Percentiles rank a stretch among this genome's conserved stretches.
Evolutionary conservation across 1,140 invertebrate genomes (phyloP).

Genomic region (Drosophila prosaltans): DNA sequence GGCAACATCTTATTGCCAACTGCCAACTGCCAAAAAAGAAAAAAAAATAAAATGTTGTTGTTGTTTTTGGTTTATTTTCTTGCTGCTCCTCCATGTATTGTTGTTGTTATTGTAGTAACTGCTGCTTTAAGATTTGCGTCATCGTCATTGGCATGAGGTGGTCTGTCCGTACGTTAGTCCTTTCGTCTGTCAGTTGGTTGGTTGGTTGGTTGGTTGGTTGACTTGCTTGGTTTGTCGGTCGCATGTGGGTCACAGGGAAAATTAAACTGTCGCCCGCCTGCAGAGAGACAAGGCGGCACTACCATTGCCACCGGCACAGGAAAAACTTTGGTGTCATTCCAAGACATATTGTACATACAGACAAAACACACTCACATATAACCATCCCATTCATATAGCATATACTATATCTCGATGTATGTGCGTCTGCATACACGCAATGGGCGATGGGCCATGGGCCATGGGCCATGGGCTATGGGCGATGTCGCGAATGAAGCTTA

Average conservation of each 20-base stretch:
- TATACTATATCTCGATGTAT: no score
- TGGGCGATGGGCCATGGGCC: constrained; percentile 24
- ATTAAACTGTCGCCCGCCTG: constrained; percentile 42
- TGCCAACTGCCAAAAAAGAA: background rate
- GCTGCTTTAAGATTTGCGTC: constrained; percentile 77
- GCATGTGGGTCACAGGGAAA: constrained; percentile 59
- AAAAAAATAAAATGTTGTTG: no score
- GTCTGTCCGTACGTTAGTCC: background rate
- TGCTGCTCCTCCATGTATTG: no score
- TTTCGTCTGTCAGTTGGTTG: background rate
- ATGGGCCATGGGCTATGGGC: constrained; percentile 19
- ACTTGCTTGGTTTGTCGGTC: constrained; percentile 24
- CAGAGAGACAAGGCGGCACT: constrained; percentile 1
- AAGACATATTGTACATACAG: constrained; percentile 44
- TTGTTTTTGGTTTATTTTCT: no score
- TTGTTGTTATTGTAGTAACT: constrained; percentile 12
- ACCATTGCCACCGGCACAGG: background rate
- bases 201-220: constrained; percentile 3
- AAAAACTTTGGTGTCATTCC: constrained; percentile 55
- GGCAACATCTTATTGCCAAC: constrained; percentile 61
- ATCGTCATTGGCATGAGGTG: constrained; percentile 40
- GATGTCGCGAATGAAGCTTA: constrained; percentile 47
- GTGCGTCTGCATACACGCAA: constrained; percentile 42
- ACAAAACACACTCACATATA: constrained; percentile 18
- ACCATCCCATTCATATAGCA: constrained; percentile 21